These are phyloP conservation scores for Ageneiosus marmoratus DNA, from an alignment of 2,113 vertebrate genomes.

Conservation along the genomic window DNA sequence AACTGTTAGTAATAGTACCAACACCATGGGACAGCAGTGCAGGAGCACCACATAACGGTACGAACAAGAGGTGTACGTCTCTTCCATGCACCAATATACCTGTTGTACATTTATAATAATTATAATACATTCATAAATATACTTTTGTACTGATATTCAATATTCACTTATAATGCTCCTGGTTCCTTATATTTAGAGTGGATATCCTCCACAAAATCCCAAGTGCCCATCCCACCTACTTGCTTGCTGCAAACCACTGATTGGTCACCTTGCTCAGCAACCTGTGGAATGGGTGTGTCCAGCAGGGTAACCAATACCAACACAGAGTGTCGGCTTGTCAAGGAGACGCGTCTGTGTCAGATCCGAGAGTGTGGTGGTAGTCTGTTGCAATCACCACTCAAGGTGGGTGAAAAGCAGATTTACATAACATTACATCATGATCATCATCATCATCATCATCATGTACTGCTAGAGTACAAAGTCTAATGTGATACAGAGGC, in stretches of 20 bases:
- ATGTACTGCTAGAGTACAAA: neutral
- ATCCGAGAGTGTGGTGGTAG: constrained; percentile 53
- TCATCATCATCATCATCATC: neutral
- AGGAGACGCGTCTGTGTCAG: constrained; percentile 63
- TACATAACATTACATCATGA: neutral
- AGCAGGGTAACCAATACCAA: constrained; percentile 64
- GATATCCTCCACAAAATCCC: constrained; percentile 48
- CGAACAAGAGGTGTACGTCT: no score
- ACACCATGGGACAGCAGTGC: constrained; percentile 42
- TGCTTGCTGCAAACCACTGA: constrained; percentile 62
- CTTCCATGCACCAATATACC: neutral
- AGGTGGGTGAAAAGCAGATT: constrained; percentile 46
- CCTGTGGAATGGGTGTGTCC: constrained; percentile 63
- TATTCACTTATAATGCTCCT: neutral
- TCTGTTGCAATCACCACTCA: constrained; percentile 17
- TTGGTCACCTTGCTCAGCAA: constrained; percentile 64
- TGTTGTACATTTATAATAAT: neutral
- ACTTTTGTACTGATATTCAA: neutral
- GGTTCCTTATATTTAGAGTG: constrained; percentile 47
- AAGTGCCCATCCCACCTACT: constrained; percentile 26
- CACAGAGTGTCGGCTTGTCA: constrained; percentile 55
- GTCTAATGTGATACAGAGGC: neutral
- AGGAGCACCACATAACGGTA: constrained; percentile 48
- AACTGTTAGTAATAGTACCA: constrained; percentile 49
- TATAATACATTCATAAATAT: neutral